Percentiles rank a stretch among this genome's conserved stretches.
phyloP scores from a whole-genome alignment of 2,113 vertebrate species.

The Lipophrys pholis region DNA sequence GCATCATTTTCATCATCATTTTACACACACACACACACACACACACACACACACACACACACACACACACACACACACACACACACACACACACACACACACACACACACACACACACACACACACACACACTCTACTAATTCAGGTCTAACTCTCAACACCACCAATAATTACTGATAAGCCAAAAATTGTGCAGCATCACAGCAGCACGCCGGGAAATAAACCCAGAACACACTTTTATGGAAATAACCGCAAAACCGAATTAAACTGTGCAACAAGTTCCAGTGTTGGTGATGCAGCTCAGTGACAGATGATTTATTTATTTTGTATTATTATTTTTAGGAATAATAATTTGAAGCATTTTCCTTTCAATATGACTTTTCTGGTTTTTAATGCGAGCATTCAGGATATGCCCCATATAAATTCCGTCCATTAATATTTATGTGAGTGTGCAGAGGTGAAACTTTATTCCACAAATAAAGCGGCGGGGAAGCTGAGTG shows the following conservation, averaged over 20 bases:
- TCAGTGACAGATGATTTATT: background rate
- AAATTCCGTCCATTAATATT: constrained; percentile 54
- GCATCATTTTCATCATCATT: constrained; percentile 60
- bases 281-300: constrained; percentile 8
- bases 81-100: constrained; percentile 30
- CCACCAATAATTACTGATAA: constrained; percentile 51
- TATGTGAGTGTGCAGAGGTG: constrained; percentile 45
- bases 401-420: constrained; percentile 11
- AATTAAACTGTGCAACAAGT: constrained; percentile 3
- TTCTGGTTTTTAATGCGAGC: constrained; percentile 18
- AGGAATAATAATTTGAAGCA: background rate
- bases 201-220: constrained; percentile 21
- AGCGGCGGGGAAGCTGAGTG: constrained; percentile 31
- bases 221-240: no score
- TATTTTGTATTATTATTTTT: no score
- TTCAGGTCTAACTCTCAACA: constrained; percentile 52
- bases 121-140: constrained; percentile 17
- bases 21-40: constrained; percentile 44
- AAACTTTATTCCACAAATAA: constrained; percentile 32
- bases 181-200: constrained; percentile 41
- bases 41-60: constrained; percentile 51
- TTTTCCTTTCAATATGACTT: background rate
- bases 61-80: constrained; percentile 52
- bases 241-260: background rate
- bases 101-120: constrained; percentile 56